These are phyloP conservation scores for Drosophila miranda DNA, from an alignment of 1,140 invertebrate genomes.

Conservation along the genomic window DNA sequence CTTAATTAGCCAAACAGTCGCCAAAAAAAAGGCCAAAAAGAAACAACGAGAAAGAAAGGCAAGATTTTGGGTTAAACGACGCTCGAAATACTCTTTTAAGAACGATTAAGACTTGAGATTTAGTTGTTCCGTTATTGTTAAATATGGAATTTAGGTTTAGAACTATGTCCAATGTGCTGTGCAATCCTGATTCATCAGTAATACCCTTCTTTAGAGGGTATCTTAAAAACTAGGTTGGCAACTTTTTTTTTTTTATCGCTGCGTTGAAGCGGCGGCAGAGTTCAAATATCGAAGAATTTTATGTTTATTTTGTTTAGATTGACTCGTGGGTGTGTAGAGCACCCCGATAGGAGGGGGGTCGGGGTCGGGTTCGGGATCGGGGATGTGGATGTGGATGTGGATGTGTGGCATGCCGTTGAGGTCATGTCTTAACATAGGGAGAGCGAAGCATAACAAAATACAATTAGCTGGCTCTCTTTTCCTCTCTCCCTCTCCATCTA, in stretches of 20 bases:
- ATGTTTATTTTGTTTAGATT: constrained; percentile 55
- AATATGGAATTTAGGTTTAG: too few species aligned
- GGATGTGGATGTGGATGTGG: neutral
- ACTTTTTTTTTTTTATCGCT: constrained; percentile 20
- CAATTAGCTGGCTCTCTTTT: neutral
- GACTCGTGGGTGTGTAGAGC: constrained; percentile 39
- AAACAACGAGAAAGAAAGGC: neutral
- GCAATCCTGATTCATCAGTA: too few species aligned
- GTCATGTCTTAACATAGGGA: constrained; percentile 51
- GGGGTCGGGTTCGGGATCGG: neutral
- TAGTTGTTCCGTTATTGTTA: too few species aligned
- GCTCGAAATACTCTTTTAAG: too few species aligned
- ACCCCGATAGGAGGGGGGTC: too few species aligned
- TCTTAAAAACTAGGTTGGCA: constrained; percentile 38
- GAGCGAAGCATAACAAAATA: neutral
- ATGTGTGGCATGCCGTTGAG: constrained; percentile 22
- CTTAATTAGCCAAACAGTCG: constrained; percentile 49
- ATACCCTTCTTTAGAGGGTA: too few species aligned
- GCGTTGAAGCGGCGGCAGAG: constrained; percentile 18
- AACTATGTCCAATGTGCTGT: too few species aligned
- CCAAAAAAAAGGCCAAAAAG: constrained; percentile 20
- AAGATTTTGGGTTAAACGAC: neutral
- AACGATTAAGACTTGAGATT: too few species aligned
- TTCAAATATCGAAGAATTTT: constrained; percentile 37
- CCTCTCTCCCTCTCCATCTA: neutral